A percentile compares a stretch with the other conserved stretches of the same genome.
Evolutionary conservation across 2,113 vertebrate genomes (phyloP).

Genomic region (Stomatorhinus ivindoensis): DNA sequence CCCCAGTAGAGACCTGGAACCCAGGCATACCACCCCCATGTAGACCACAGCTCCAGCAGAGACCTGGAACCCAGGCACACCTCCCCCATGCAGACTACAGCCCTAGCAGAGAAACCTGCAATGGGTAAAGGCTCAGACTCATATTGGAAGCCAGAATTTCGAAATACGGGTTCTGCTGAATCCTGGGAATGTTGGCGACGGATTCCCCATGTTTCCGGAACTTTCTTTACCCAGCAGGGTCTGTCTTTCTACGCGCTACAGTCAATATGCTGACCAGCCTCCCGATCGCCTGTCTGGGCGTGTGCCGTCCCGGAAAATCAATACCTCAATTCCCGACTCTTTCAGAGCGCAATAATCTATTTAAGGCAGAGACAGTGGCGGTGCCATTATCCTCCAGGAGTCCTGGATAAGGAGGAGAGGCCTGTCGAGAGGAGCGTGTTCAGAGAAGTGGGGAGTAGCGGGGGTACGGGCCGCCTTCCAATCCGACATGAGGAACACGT

Average conservation of each 20-base stretch:
- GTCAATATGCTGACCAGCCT: not conserved
- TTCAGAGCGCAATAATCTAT: not conserved
- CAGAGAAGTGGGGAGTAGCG: not conserved
- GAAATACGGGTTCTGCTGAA: not conserved
- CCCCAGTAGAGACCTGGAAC: not conserved
- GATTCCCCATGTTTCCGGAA: not conserved
- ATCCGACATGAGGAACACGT: constrained; percentile 4
- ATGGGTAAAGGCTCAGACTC: not conserved
- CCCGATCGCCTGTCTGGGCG: not conserved
- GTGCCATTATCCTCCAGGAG: not conserved
- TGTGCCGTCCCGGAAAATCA: not conserved
- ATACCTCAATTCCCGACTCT: not conserved
- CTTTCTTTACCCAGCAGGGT: not conserved
- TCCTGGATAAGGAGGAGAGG: not conserved
- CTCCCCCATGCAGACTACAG: not conserved
- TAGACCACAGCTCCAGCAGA: not conserved
- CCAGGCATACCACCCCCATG: not conserved
- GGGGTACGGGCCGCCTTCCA: not conserved
- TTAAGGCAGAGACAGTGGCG: not conserved
- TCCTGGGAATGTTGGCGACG: not conserved
- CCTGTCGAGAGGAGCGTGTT: constrained; percentile 20
- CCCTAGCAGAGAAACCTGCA: not conserved
- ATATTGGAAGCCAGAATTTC: not conserved
- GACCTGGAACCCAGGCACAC: too few relatives aligned
- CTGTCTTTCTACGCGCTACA: not conserved